These are phyloP conservation scores for Hydriomena furcata DNA, from an alignment of 2,888 invertebrate genomes.

Conservation along the genomic window DNA sequence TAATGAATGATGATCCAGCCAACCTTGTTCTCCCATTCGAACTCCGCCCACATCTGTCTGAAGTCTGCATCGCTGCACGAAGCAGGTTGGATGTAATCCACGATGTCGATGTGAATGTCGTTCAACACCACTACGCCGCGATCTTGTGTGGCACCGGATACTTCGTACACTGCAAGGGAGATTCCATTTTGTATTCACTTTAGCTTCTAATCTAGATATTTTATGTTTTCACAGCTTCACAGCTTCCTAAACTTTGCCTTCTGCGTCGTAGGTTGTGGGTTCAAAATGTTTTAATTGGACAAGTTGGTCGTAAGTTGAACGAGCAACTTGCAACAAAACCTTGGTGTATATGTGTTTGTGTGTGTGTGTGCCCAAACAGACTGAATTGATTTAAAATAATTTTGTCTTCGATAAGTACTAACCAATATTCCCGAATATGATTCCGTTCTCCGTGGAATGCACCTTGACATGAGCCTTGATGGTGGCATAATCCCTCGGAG, in stretches of 20 bases:
- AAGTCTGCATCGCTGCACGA: slow-evolving; percentile 97
- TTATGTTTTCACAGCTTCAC: too few relatives aligned
- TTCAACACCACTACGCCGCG: slow-evolving; percentile 99
- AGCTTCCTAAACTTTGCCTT: too few relatives aligned
- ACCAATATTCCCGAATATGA: slow-evolving; percentile 99
- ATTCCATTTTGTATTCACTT: neutral
- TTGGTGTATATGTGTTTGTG: too few relatives aligned
- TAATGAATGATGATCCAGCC: neutral
- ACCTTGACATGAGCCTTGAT: slow-evolving; percentile 99
- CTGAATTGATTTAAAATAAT: too few relatives aligned
- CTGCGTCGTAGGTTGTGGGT: too few relatives aligned
- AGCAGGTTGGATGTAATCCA: slow-evolving; percentile 99
- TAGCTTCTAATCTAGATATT: too few relatives aligned
- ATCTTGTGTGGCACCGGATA: slow-evolving; percentile 95
- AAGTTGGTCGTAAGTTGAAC: too few relatives aligned
- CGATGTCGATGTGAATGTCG: slow-evolving; percentile 99
- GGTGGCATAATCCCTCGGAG: slow-evolving; percentile 98
- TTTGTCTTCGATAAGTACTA: too few relatives aligned
- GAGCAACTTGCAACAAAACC: too few relatives aligned
- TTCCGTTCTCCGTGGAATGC: slow-evolving; percentile 99
- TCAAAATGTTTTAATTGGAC: too few relatives aligned
- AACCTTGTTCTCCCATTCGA: slow-evolving; percentile 99
- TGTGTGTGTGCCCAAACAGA: too few relatives aligned
- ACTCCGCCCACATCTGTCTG: slow-evolving; percentile 99
- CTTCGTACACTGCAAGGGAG: slow-evolving; percentile 92